Percentiles rank a stretch among this genome's conserved stretches.
These are phyloP conservation scores for Natator depressus DNA, from an alignment of 2,113 vertebrate genomes.

Conservation along the genomic window DNA sequence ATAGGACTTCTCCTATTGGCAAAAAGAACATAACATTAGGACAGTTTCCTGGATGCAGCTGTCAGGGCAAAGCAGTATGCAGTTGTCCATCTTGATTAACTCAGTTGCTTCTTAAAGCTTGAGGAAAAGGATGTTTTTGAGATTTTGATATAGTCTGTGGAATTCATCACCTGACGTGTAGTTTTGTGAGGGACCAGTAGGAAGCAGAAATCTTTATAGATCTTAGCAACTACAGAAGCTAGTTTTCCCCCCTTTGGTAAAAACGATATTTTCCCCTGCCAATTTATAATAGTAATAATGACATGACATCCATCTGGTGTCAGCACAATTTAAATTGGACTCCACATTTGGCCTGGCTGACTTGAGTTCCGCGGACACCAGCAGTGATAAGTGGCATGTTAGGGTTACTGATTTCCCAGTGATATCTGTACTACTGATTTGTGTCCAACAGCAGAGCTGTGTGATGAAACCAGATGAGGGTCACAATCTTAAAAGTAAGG, in stretches of 20 bases:
- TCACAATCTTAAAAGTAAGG: background rate
- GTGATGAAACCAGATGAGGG: background rate
- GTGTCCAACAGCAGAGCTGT: background rate
- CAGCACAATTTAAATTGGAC: background rate
- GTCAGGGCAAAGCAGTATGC: background rate
- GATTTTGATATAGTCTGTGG: background rate
- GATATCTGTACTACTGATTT: background rate
- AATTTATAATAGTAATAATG: background rate
- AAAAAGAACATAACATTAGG: too few species aligned
- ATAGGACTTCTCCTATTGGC: background rate
- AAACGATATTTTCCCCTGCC: background rate
- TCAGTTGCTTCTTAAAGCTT: background rate
- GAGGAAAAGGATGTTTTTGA: background rate
- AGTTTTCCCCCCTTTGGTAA: background rate
- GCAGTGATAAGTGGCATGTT: background rate
- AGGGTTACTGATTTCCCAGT: background rate
- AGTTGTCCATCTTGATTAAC: background rate
- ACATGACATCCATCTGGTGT: background rate
- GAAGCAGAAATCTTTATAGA: background rate
- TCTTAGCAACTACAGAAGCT: background rate
- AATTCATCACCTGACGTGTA: background rate
- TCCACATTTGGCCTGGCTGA: background rate
- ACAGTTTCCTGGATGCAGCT: background rate
- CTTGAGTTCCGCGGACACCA: background rate
- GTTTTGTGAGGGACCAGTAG: background rate